These are phyloP conservation scores for Trissonchulus latispiculum DNA, from an alignment of 2,888 invertebrate genomes.

Conservation along the genomic window DNA sequence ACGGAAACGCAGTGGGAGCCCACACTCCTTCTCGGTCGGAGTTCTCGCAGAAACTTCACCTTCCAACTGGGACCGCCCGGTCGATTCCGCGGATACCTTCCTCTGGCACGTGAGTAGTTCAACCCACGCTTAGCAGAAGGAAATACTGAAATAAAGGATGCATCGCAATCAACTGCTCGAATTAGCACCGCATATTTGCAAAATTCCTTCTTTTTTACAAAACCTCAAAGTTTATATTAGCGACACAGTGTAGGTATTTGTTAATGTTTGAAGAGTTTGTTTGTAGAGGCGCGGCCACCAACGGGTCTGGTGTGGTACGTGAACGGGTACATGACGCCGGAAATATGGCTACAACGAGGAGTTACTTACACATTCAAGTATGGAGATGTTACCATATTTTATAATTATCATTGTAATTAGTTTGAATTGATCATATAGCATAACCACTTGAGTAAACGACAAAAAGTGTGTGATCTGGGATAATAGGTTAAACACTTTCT, in stretches of 20 bases:
- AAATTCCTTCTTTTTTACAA: too few species aligned
- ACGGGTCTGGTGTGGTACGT: slow-evolving; percentile 76
- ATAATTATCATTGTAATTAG: too few species aligned
- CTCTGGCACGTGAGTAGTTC: slow-evolving; percentile 60
- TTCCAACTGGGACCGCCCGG: slow-evolving; percentile 75
- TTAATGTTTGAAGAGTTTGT: too few species aligned
- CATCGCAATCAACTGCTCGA: too few species aligned
- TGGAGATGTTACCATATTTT: too few species aligned
- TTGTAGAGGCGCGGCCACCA: slow-evolving; percentile 34
- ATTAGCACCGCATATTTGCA: too few species aligned
- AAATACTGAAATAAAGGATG: too few species aligned
- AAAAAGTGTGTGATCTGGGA: too few species aligned
- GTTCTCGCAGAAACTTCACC: slow-evolving; percentile 57
- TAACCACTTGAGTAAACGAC: too few species aligned
- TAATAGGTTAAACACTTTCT: too few species aligned
- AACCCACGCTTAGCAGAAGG: too few species aligned
- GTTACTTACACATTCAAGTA: slow-evolving; percentile 66
- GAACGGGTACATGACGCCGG: slow-evolving; percentile 75
- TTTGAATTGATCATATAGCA: too few species aligned
- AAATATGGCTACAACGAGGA: slow-evolving; percentile 73
- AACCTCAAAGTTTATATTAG: not conserved
- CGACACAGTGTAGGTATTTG: slow-evolving; percentile 13
- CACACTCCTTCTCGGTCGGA: slow-evolving; percentile 27
- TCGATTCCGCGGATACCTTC: slow-evolving; percentile 65
- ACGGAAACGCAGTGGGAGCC: not conserved